Base-by-base conservation (phyloP, 2,888 invertebrate species). In the Drosophila diplacantha region DNA sequence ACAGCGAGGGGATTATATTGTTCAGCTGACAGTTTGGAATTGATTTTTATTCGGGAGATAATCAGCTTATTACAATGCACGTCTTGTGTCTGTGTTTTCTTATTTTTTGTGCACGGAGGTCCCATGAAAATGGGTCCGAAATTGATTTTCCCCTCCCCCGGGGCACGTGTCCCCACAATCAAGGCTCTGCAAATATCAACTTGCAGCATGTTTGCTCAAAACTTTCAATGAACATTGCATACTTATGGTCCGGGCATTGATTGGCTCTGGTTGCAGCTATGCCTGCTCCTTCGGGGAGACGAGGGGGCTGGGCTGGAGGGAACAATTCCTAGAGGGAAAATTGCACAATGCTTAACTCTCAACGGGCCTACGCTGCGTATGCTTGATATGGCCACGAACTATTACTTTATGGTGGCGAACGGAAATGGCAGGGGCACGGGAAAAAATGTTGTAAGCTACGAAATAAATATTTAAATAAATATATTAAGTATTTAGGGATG, bases 111-210 rank as follows among this genome's bases (percentile, higher is more conserved):
- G n/a, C 41, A 22, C 37, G 34, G 20, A 46, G 29, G 31, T 46
- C 18, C 29, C 44, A 14, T 18, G 29, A 46, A 44, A 46, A 46
- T 46, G 44, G 20, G 8, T 8, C 14, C 22, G 9, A 72, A 75
- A 72, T 75, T 75, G 75, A 54, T 71, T 71, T 74, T 35, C 9
- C 8, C 7, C 39, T 9, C 22, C 9, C 35, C 14, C 2, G 20
- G 20, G 57, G 60, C 55, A 34, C 43, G 35, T 38, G 49, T 43
- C 54, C 20, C 20, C 58, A 52, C 66, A 70, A 70, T 70, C 73
- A 77, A 77, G 58, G 55, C 56, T 68, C 59, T 52, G 64, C 69
- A 77, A 74, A 77, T 60, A 77, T 65, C 69, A 74, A 72, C 69
- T 65, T 57, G 74, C 62, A 50, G 52, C 69, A 57, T 69, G 73